phyloP scores from a whole-genome alignment of 1,140 invertebrate species.

The Eueides isabella region DNA sequence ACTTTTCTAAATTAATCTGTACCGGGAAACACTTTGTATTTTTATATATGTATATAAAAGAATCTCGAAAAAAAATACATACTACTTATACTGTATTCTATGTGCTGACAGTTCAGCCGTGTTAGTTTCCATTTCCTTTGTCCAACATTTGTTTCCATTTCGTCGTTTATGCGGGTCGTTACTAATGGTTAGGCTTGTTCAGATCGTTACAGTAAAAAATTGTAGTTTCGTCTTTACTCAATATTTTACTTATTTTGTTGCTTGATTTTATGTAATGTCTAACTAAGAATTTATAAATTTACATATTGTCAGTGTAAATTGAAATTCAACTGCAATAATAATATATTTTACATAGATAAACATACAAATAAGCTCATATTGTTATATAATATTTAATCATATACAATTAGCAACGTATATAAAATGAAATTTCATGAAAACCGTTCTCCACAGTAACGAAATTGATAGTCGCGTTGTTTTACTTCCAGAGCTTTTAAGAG shows the following conservation, averaged over 20 bases:
- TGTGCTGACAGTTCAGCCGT: slow-evolving; percentile 3
- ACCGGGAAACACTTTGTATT: not conserved
- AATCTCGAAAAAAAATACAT: not conserved
- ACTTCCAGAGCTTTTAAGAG: no score
- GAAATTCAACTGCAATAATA: no score
- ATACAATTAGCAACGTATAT: no score
- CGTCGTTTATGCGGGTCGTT: slow-evolving; percentile 23
- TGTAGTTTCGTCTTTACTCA: not conserved
- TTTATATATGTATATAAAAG: not conserved
- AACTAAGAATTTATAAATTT: no score
- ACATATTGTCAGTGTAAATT: no score
- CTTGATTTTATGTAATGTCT: not conserved
- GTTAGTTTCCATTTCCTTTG: slow-evolving; percentile 29
- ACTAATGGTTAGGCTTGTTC: slow-evolving; percentile 29
- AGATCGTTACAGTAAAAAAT: slow-evolving; percentile 14
- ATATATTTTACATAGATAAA: no score
- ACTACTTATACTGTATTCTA: not conserved
- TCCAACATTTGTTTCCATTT: slow-evolving; percentile 28
- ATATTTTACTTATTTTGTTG: not conserved
- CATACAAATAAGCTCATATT: no score
- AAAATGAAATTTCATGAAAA: no score
- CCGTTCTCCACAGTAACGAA: no score
- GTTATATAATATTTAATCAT: no score
- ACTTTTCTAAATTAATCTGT: not conserved
- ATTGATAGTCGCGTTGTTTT: no score